phyloP scores from a whole-genome alignment of 1,140 invertebrate species.

The Lutraria rhynchaena region DNA sequence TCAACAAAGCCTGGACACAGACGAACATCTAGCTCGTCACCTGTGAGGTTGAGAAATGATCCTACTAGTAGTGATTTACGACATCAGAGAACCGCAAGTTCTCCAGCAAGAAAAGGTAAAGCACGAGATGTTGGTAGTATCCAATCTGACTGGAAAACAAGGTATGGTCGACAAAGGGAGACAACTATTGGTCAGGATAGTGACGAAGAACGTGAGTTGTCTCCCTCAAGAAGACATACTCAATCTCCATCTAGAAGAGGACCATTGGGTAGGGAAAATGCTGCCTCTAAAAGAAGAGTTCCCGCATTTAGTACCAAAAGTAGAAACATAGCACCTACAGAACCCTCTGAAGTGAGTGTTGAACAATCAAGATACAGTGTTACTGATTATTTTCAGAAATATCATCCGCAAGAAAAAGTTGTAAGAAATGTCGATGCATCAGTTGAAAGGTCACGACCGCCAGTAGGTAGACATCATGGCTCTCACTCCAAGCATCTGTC shows the following conservation, averaged over 20 bases:
- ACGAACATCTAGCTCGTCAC: conserved; percentile 50
- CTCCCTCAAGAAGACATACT: conserved; percentile 29
- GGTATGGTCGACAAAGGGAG: neutral
- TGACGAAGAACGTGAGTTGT: conserved; percentile 26
- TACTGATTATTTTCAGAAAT: conserved; percentile 74
- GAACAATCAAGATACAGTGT: conserved; percentile 70
- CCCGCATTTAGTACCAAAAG: neutral
- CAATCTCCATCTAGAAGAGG: conserved; percentile 33
- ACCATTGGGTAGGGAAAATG: neutral
- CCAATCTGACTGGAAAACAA: neutral
- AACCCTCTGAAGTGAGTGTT: conserved; percentile 30
- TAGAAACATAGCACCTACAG: neutral
- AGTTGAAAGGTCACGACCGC: conserved; percentile 3
- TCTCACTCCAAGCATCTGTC: neutral
- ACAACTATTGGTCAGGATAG: conserved; percentile 21
- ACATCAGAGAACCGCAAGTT: neutral
- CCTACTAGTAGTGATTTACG: neutral
- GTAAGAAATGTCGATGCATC: conserved; percentile 31
- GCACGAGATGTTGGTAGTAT: neutral
- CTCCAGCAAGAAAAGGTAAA: neutral
- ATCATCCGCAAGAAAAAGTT: conserved; percentile 53
- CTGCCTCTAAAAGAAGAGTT: conserved; percentile 26
- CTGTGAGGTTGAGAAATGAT: conserved; percentile 37
- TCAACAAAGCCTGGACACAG: neutral
- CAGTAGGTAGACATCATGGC: neutral